Base-by-base conservation (phyloP, 2,113 vertebrate genomes). In the Saguinus imperator region DNA sequence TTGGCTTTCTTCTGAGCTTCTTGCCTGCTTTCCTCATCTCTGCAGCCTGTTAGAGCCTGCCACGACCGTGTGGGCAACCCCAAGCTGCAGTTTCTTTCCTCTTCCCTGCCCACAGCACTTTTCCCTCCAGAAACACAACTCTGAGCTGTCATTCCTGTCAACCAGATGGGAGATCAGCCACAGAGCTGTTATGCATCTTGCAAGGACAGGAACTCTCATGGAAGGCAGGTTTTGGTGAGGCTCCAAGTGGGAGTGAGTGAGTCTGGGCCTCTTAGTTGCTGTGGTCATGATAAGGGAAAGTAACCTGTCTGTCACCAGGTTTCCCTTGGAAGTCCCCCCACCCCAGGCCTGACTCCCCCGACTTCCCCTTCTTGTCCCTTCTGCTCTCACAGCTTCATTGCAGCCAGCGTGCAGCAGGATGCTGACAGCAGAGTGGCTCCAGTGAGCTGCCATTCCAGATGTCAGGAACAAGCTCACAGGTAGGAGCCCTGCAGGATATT, bases 371-470 rank as follows among this genome's bases (percentile, higher is more conserved):
- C 93, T 92, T 89, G 83, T 98, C 96, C 95, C 97, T 94, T 98
- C 95, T 96, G 97, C 96, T 96, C 97, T 96, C 91, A 94, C 3
- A 68, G 95, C 94, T 96, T 98, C 98, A 95, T 93, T 97, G 95
- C 48, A 86, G 40, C 83, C 37, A 17, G 43, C 45, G 2, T 32
- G 35, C 87, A 96, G 86, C 91, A 94, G 97, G 95, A 87, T 76
- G 97, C 96, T 97, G 98, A 97, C 95, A 97, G 97, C 92, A 45
- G 97, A 95, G 96, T 73, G 93, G 97, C 98, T 98, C 97, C 97
- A 81, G 55, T 23, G 98, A 97, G 98, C 98, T 98, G 97, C 98
- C 97, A 87, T 97, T 98, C 98, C 98, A 98, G 98, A 98, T 98
- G 98, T 98, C 98, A 96, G 97, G 97, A 98, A 64, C 97, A 91